Evolutionary conservation across 2,797 vertebrate species (phyloP), one percentile per base, ranked within the genome.

Genomic region (Lophura swinhoii): DNA sequence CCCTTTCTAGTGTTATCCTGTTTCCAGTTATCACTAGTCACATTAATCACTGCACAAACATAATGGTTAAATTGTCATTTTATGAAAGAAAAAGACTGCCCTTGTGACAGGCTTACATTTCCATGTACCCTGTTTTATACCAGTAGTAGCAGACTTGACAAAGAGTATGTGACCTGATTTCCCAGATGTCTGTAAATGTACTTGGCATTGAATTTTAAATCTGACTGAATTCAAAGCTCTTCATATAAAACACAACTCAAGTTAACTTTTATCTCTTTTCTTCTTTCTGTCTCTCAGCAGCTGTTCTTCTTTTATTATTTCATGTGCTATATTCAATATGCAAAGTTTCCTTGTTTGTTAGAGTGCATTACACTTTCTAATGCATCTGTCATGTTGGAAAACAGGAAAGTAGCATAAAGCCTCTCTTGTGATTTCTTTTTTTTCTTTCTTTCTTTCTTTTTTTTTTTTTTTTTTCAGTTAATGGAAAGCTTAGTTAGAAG

Each of bases 261-360:
- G 74, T 85, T 95, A 95, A 93, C 92, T 96, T 96, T 95, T 95
- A 95, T 94, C 95, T 93, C 73, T 79, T 9, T 79, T 80, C 56
- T 93, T 46, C 53, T 82, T 88, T 83, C 92, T 91, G 77, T 90
- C 90, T 93, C 95, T 91, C 79, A 91, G 93, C 87, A 87, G 90
- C 88, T 96, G 95, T 93, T 96, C 93, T 85, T 94, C 91, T 95
- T 96, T 97, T 95, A 97, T 96, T 95, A 91, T 96, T 96, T 96
- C 77, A 94, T 96, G 91, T 91, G 94, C 58, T 88, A 85, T 96
- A 95, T 94, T 94, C 90, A 94, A 90, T 95, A 94, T 96, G 90
- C 90, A 93, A 95, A 87, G 67, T 94, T 93, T 93, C 53, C 90
- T 85, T 95, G 94, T 95, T 95, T 96, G 91, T 96, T 95, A 94